These are phyloP conservation scores for Lordiphosa fenestrarum DNA, from an alignment of 2,888 invertebrate genomes.

Conservation along the genomic window DNA sequence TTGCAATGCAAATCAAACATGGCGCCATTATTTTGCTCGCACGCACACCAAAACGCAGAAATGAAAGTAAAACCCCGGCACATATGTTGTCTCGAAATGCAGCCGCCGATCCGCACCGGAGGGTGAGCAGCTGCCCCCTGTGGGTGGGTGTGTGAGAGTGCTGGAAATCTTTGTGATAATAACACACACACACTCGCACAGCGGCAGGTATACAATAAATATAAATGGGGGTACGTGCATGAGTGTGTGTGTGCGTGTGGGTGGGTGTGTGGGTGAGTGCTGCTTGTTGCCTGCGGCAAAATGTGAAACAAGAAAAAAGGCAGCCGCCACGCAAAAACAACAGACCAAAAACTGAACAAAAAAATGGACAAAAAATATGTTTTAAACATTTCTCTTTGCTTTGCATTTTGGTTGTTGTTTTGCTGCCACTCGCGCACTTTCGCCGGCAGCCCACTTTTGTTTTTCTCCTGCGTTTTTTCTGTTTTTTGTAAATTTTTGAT, in stretches of 20 bases:
- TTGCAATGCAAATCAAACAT: conserved; percentile 73
- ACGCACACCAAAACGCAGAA: conserved; percentile 30
- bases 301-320: conserved; percentile 32
- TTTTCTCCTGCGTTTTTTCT: conserved; percentile 40
- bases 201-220: conserved; percentile 25
- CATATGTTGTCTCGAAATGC: conserved; percentile 62
- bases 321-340: conserved; percentile 37
- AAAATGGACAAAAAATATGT: conserved; percentile 60
- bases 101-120: conserved; percentile 18
- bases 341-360: conserved; percentile 22
- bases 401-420: conserved; percentile 46
- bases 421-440: conserved; percentile 11
- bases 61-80: conserved; percentile 59
- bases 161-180: conserved; percentile 63
- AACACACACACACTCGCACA: conserved; percentile 46
- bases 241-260: conserved; percentile 21
- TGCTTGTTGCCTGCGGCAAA: conserved; percentile 61
- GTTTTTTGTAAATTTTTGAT: conserved; percentile 69
- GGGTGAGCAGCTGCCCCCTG: conserved; percentile 37
- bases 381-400: conserved; percentile 67
- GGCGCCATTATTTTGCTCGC: conserved; percentile 65
- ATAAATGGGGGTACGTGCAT: conserved; percentile 29
- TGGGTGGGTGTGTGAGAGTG: conserved; percentile 21
- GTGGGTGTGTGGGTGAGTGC: conserved; percentile 1
- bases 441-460: background rate